phyloP scores from a whole-genome alignment of 2,888 invertebrate genomes.

The Steinernema hermaphroditum region DNA sequence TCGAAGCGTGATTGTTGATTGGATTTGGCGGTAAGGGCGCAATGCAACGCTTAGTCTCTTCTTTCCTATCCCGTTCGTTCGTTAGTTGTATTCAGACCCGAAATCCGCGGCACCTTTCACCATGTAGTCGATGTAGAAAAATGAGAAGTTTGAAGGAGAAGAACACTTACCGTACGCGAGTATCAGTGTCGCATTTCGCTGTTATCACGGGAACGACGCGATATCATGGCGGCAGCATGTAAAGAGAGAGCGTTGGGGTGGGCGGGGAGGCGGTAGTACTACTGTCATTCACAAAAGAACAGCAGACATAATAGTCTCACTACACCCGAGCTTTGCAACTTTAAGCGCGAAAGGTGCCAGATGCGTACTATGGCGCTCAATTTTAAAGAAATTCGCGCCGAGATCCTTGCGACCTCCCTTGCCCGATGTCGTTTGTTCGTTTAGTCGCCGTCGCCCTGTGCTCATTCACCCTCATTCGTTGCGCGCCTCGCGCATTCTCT shows the following conservation, averaged over 20 bases:
- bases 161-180: no score
- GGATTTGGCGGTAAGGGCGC: conserved; percentile 18
- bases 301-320: no score
- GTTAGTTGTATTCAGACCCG: no score
- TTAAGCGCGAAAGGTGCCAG: no score
- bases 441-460: background rate
- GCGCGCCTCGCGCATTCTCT: conserved; percentile 23
- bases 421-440: conserved; percentile 27
- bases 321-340: no score
- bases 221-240: background rate
- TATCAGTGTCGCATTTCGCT: background rate
- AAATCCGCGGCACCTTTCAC: no score
- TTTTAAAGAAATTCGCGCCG: conserved; percentile 17
- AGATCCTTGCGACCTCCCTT: conserved; percentile 23
- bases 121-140: no score
- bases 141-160: no score
- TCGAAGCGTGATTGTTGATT: conserved; percentile 29
- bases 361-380: conserved; percentile 6
- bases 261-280: conserved; percentile 10
- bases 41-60: conserved; percentile 5
- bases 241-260: background rate
- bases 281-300: background rate
- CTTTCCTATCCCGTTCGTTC: background rate
- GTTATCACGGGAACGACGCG: conserved; percentile 18
- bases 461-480: conserved; percentile 21